Percentiles rank a stretch among this genome's conserved stretches.
These are phyloP conservation scores for Campylomormyrus numenius DNA, from an alignment of 2,113 vertebrate genomes.

Conservation along the genomic window DNA sequence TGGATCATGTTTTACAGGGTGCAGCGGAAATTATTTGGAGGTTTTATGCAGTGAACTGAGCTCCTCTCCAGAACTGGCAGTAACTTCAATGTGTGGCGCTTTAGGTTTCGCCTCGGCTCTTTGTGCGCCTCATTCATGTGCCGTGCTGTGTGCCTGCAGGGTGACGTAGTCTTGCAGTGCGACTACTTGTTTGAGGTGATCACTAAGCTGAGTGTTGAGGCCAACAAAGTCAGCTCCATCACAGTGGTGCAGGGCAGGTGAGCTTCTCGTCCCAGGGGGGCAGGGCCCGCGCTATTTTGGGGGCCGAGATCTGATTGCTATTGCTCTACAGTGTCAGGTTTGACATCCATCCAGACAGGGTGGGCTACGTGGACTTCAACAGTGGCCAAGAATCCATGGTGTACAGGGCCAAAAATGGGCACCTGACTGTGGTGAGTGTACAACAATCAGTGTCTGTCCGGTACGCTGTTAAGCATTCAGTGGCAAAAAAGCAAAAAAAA, in stretches of 20 bases:
- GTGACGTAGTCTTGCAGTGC: slow-evolving; percentile 65
- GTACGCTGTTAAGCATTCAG: neutral
- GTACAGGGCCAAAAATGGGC: slow-evolving; percentile 84
- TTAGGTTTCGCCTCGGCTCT: neutral
- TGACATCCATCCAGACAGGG: slow-evolving; percentile 74
- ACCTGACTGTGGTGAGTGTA: slow-evolving; percentile 80
- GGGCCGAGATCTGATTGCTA: neutral
- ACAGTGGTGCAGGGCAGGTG: slow-evolving; percentile 79
- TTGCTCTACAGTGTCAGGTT: slow-evolving; percentile 71
- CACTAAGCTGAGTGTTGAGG: slow-evolving; percentile 65
- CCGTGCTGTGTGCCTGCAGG: slow-evolving; percentile 44
- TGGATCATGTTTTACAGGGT: neutral
- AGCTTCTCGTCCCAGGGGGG: neutral
- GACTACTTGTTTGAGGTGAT: slow-evolving; percentile 61
- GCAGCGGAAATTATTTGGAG: neutral
- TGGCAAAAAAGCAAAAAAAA: neutral
- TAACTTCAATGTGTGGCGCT: neutral
- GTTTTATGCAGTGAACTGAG: neutral
- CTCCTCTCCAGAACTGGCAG: neutral
- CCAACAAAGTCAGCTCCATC: slow-evolving; percentile 56
- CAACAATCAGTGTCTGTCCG: neutral
- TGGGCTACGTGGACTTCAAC: slow-evolving; percentile 79
- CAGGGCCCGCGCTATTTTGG: neutral
- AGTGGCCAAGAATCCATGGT: slow-evolving; percentile 75
- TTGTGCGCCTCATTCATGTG: neutral